Base-by-base conservation (phyloP, 92 coral and sea anemone genomes). In the Bergia sp. region DNA sequence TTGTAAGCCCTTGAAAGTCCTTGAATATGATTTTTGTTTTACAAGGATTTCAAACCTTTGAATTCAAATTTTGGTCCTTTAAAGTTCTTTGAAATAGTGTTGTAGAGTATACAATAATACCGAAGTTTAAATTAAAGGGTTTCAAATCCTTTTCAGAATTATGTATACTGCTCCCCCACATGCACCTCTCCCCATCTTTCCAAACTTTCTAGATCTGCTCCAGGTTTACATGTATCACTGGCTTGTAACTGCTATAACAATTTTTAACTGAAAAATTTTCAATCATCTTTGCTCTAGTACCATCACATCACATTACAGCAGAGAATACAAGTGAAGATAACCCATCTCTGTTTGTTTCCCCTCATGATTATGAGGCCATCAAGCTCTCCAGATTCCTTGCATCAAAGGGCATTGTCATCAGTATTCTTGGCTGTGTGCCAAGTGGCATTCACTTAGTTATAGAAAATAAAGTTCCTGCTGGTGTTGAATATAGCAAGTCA, bases 361-460 rank as follows among this genome's bases (percentile, higher is more conserved):
- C 85, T 49, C 20, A 81, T 58, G 72, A 55, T 81, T 50, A 81
- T 3, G 85, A 81, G 61, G 38, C n/a, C 2, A 37, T 81, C 74
- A 58, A 81, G 55, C 85, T 81, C 50, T 58, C 85, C 16, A 61
- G 72, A 37, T 64, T 81, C 44, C 85, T 81, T 40, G 85, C 85
- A 81, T 81, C 85, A 8, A 81, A 81, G 37, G 85, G 85, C 29
- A n/a, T 81, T 9, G 23, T 41, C 11, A 7, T 81, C 50, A 61
- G 55, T 39, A 53, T 81, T n/a, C 29, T 81, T 2, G 85, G 73
- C 18, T 81, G 85, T 61, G 85, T 61, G 20, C 85, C 85, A 81
- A 39, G 4, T 18, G 37, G 37, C 6, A 61, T 81, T 42, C 20
- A 2, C 9, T 40, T 81, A 39, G 12, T 16, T 16, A 38, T 1